Evolutionary conservation across 2,797 vertebrate species (phyloP).

Genomic region (Thripadectes ignobilis): DNA sequence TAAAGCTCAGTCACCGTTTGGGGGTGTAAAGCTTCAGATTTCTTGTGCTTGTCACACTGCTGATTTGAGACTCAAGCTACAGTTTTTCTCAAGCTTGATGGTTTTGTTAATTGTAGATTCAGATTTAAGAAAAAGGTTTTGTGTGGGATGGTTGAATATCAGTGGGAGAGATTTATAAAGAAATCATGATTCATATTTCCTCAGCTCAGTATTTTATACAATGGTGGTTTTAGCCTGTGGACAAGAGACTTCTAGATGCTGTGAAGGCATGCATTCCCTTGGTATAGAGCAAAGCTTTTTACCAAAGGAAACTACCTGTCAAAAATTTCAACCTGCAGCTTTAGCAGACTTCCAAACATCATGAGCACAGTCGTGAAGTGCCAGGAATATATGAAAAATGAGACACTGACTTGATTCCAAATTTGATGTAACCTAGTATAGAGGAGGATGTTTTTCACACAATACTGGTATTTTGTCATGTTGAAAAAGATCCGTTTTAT

Average conservation of each 20-base stretch:
- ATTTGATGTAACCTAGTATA: neutral
- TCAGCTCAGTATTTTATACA: fast-evolving
- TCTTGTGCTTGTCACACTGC: neutral
- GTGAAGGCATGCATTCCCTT: neutral
- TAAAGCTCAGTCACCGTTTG: neutral
- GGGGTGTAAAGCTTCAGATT: neutral
- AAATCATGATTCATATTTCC: neutral
- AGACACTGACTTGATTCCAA: neutral
- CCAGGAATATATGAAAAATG: neutral
- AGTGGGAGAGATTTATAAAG: neutral
- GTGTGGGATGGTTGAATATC: neutral
- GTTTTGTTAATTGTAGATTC: neutral
- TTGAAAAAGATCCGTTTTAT: neutral
- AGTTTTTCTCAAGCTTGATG: neutral
- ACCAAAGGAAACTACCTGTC: neutral
- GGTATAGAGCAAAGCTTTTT: neutral
- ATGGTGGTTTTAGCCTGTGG: fast-evolving
- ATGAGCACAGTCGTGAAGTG: neutral
- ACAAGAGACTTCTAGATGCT: neutral
- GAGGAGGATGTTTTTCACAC: neutral
- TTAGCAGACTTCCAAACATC: neutral
- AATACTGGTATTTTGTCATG: neutral
- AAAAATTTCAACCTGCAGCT: neutral
- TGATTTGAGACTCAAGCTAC: neutral
- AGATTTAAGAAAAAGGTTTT: neutral